These are phyloP conservation scores for Apodemia hepburni DNA, from an alignment of 2,888 invertebrate species.

Conservation along the genomic window DNA sequence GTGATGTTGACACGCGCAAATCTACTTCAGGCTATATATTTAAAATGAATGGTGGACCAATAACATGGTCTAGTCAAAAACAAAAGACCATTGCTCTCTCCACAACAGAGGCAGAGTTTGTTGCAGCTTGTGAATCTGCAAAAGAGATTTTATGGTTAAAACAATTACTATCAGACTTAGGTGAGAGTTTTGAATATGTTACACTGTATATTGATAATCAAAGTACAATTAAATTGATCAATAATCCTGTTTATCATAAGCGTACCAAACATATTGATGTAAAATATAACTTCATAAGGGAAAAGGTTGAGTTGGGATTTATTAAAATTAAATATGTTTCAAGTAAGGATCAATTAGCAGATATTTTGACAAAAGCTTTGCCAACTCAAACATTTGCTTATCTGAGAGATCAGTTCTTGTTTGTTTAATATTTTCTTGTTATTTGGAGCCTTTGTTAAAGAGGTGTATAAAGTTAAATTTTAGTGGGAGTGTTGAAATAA, in stretches of 20 bases:
- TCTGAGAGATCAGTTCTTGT: constrained; percentile 5
- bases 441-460: background rate
- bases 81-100: constrained; percentile 33
- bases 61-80: constrained; percentile 34
- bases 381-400: constrained; percentile 13
- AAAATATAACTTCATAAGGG: constrained; percentile 34
- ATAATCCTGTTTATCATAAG: constrained; percentile 36
- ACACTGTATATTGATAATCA: constrained; percentile 32
- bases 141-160: constrained; percentile 31
- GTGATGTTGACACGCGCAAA: constrained; percentile 35
- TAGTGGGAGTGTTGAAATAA: constrained; percentile 7
- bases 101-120: constrained; percentile 32
- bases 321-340: constrained; percentile 32
- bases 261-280: constrained; percentile 36
- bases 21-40: constrained; percentile 38
- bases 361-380: constrained; percentile 22
- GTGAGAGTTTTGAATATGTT: constrained; percentile 19
- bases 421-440: background rate
- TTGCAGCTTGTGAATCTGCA: constrained; percentile 32
- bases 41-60: constrained; percentile 35
- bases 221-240: constrained; percentile 34
- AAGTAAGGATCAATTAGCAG: constrained; percentile 22
- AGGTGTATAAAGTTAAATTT: background rate
- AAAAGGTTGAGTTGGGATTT: constrained; percentile 18
- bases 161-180: constrained; percentile 28